These are phyloP conservation scores for Oncorhynchus mykiss DNA, from an alignment of 2,113 vertebrate genomes.

Conservation along the genomic window DNA sequence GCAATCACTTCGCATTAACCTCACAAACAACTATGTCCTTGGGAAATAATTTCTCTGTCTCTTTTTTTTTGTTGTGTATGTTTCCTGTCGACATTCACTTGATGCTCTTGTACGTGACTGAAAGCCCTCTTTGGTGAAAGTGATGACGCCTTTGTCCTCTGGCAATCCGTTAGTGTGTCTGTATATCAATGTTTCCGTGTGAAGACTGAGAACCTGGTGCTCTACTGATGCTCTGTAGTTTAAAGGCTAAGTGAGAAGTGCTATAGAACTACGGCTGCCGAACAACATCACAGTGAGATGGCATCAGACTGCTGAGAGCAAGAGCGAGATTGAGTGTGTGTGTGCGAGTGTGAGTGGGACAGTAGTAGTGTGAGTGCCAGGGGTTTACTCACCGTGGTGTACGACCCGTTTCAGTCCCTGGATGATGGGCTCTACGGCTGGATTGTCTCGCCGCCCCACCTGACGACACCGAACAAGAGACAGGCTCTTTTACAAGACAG, in stretches of 20 bases:
- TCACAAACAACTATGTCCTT: neutral
- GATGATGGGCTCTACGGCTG: slow-evolving; percentile 95
- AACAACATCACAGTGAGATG: neutral
- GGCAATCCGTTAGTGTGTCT: neutral
- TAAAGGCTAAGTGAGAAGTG: too few relatives aligned
- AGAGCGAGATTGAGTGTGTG: too few relatives aligned
- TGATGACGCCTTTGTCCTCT: too few relatives aligned
- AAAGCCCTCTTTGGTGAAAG: too few relatives aligned
- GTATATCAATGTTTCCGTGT: neutral
- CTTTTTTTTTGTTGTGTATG: neutral
- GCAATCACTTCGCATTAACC: slow-evolving; percentile 20
- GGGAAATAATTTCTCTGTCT: too few relatives aligned
- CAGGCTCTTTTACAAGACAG: neutral
- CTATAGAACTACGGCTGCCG: too few relatives aligned
- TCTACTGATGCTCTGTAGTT: too few relatives aligned
- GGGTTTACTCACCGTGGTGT: slow-evolving; percentile 91
- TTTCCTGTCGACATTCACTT: neutral
- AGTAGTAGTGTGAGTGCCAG: neutral
- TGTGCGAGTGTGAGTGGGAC: neutral
- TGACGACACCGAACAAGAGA: slow-evolving; percentile 74
- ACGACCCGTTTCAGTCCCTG: slow-evolving; percentile 95
- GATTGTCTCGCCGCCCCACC: slow-evolving; percentile 93
- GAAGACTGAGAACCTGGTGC: neutral
- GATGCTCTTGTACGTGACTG: too few relatives aligned
- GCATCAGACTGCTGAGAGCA: neutral